Percentiles rank a stretch among this genome's conserved stretches.
Evolutionary conservation across 2,888 invertebrate species (phyloP).

Genomic region (Hyles lineata): DNA sequence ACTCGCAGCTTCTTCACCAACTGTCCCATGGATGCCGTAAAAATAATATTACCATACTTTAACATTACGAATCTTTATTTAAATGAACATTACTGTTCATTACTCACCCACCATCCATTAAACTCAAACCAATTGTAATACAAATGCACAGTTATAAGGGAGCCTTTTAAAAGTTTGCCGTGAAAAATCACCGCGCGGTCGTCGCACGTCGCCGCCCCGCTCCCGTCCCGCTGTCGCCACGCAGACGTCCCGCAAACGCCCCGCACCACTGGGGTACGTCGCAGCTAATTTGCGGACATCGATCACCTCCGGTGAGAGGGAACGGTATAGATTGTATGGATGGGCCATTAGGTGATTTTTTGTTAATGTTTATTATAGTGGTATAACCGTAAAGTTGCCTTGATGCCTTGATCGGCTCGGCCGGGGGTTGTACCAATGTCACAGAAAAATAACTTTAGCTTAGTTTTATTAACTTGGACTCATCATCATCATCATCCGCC

Average conservation of each 20-base stretch:
- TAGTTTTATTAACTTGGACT: no score
- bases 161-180: slow-evolving; percentile 67
- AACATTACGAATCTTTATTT: background rate
- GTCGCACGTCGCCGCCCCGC: slow-evolving; percentile 30
- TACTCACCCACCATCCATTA: background rate
- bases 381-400: background rate
- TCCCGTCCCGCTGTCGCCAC: background rate
- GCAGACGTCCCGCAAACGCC: background rate
- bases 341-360: slow-evolving; percentile 18
- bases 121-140: slow-evolving; percentile 33
- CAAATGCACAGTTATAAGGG: slow-evolving; percentile 51
- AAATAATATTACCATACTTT: background rate
- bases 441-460: no score
- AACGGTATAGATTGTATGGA: slow-evolving; percentile 43
- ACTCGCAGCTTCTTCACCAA: no score
- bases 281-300: slow-evolving; percentile 68
- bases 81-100: background rate
- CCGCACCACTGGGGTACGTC: slow-evolving; percentile 48
- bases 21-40: background rate
- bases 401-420: no score
- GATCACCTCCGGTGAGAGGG: slow-evolving; percentile 51
- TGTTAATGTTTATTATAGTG: background rate
- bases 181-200: slow-evolving; percentile 62
- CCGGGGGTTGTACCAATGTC: no score
- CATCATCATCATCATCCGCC: no score